Evolutionary conservation across 2,888 invertebrate genomes (phyloP), one percentile per base, ranked within the genome.

Genomic region (Netelia inedita): DNA sequence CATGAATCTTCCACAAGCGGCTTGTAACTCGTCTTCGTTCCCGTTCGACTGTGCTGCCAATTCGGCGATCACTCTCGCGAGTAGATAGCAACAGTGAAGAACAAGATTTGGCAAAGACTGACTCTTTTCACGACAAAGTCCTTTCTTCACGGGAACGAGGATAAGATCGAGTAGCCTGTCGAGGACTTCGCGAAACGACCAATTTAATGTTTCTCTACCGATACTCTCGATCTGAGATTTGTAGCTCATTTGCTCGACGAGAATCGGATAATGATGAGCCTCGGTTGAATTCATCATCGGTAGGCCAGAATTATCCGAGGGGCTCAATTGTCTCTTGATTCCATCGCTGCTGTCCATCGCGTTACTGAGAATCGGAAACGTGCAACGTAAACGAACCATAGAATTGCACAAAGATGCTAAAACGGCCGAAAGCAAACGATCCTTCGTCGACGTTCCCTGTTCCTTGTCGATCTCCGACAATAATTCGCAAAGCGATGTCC

Each of bases 401-500:
- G 97, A 97, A 63, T 96, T 96, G 91, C 98, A 98, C 86, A 99
- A 94, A 0, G 98, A 97, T 61, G 98, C 97, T 85, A 98, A 95
- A 1, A 98, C 97, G 0, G 98, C 97, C 85, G 97, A 96, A 72
- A 98, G 92, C 1, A 97, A 94, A 75, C 96, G 95, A 89, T 96
- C 96, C 87, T 94, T 95, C 68, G 94, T 93, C n/a, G 94, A 92
- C 19, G 91, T 91, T 2, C 94, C 93, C 81, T 93, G 92, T 82
- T 94, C 94, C 94, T 96, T 96, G 83, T 96, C 95, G 91, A 96
- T 95, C 91, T 96, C 95, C 41, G 95, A 95, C n/a, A 98, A 94
- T 83, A 98, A 93, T 89, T 98, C 97, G 92, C 98, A 98, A 0
- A 99, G 94, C 90, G 98, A 97, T 87, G 97, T 97, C 98, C 99